Evolutionary conservation across 2,888 invertebrate genomes (phyloP), one percentile per base, ranked within the genome.

Genomic region (Drosophila limbata): DNA sequence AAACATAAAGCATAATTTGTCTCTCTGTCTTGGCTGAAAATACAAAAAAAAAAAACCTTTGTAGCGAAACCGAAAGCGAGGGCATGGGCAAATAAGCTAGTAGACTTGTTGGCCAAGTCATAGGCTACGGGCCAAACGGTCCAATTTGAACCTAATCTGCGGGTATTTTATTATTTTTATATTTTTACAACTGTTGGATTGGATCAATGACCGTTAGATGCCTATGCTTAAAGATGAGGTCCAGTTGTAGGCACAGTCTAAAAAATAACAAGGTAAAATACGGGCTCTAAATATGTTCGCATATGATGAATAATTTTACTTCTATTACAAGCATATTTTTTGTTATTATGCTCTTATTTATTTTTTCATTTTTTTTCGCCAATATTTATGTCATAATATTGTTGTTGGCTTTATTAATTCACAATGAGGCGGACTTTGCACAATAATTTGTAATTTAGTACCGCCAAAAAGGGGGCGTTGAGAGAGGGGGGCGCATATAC

Each of bases 141-240:
- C 25, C 45, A 63, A 63, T 65, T 53, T 37, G 35, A 19, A 33
- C 19, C 56, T 21, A 59, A 67, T 62, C 53, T 73, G 62, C 68
- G 67, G 73, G 73, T 28, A 28, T 8, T 8, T 28, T 0, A 6
- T 28, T 28, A 8, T 28, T 3, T n/a, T 28, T 33, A 50, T 65
- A 50, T 52, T 59, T 42, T 69, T 63, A 71, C 51, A 66, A 71
- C 59, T 25, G 52, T 21, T 82, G 69, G 83, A 79, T 9, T 82
- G 71, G 83, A 82, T 74, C 88, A 84, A 87, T 84, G 84, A 84
- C 84, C 77, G 35, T 51, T 71, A 66, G 63, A 61, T 52, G 39
- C 6, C 37, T 39, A 15, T 39, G 17, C 4, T 8, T 17, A 28
- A 40, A 40, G 55, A 56, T 44, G 37, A 40, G 17, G 19, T 63